Evolutionary conservation across 2,888 invertebrate genomes (phyloP), one percentile per base, ranked within the genome.

Genomic region (Cataglyphis albicans): DNA sequence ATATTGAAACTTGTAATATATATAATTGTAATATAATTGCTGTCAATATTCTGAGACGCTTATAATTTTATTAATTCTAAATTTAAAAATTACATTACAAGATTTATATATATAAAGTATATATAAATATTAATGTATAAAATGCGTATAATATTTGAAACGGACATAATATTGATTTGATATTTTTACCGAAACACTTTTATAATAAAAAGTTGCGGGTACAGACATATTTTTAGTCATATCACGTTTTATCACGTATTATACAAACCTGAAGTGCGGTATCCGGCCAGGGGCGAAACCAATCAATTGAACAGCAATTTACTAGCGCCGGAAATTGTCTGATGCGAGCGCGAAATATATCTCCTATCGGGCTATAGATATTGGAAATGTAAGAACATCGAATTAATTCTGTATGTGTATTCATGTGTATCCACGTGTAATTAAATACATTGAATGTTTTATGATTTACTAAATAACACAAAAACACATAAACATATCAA

Each of bases 281-380:
- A 90, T 97, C 96, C 0, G 98, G 98, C 98, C 98, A 98, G 78
- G 97, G 97, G 95, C 97, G 97, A 95, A 98, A 98, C 98, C 98
- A 98, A 95, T 98, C 98, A 89, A 98, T 98, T 3, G 98, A 98
- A 94, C 98, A 98, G 93, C 98, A 98, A 95, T 98, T 98, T 48
- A 98, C 98, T 55, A 98, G 95, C 0, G 98, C 98, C 0, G 98
- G 98, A 95, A 98, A 98, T 93, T 98, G 97, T 0, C 98, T 96
- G 5, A 98, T 96, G 0, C 97, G 96, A 0, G 97, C 97, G 48
- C 98, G 96, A 94, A 98, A 97, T 84, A 96, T 95, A 95, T 98
- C 97, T 0, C 98, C 98, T 84, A 98, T 97, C 0, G 97, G 98
- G 90, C 98, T 98, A 95, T 98, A 95, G 95, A 80, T 35, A 68